Evolutionary conservation across 2,797 vertebrate genomes (phyloP), one percentile per base, ranked within the genome.

Genomic region (Brachyrhaphis roseni): DNA sequence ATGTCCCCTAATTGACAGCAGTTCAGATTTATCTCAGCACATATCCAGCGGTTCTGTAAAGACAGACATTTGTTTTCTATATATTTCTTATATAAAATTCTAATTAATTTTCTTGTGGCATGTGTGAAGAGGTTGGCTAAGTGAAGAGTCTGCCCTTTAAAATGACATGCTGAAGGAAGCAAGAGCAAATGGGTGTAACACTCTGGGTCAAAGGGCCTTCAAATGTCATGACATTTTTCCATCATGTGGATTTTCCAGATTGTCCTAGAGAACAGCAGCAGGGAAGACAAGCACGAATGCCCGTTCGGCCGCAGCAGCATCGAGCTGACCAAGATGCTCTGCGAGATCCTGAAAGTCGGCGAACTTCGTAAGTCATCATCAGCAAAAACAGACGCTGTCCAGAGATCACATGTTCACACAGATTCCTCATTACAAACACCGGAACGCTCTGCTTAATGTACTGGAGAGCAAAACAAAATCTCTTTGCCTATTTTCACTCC

Each of bases 251-350:
- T 70, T 83, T 72, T 77, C 53, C 88, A 99, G 98, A 98, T 99
- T n/a, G 98, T 99, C 72, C 94, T 99, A 77, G 98, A 99, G 94
- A 99, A 99, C 95, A 99, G 98, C 93, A 99, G 98, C 89, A 96
- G 98, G 46, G 98, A 99, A 93, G 98, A 99, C 89, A 99, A 99
- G 84, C 98, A 99, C 0, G 98, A 99, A 89, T 99, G 98, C 91
- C 98, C 98, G 0, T 99, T 99, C 62, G 98, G 98, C 74, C 97
- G 98, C 85, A 99, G 98, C 90, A 99, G 98, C 89, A 99, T 99
- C 75, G 98, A 99, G 91, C 96, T 99, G 87, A 99, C 98, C 84
- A 99, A 98, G 94, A 99, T 99, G 97, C 96, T 99, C 45, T 99
- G 98, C 4, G 98, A 99, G 94, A 99, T 98, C 77, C 95, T 99